Evolutionary conservation across 1,140 invertebrate genomes (phyloP).

Genomic region (Phenacoccus solenopsis): DNA sequence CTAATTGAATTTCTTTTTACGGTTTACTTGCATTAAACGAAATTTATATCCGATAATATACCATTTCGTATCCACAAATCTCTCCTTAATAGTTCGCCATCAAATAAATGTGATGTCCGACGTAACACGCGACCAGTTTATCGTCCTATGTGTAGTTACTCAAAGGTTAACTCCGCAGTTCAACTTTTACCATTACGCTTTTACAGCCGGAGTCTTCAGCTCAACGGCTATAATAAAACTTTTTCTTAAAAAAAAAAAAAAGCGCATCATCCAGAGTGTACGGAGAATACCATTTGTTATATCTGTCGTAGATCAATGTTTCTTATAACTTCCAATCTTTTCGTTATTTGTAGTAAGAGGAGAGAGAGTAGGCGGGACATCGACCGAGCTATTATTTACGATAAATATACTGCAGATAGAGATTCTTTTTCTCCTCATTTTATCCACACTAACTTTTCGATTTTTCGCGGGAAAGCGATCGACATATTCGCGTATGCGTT

Average conservation of each 20-base stretch:
- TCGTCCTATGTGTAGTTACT: neutral
- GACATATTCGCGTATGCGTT: no score
- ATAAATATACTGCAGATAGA: no score
- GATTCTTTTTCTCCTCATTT: no score
- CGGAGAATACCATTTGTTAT: neutral
- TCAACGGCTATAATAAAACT: neutral
- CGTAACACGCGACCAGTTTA: neutral
- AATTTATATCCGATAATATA: neutral
- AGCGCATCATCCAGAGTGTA: neutral
- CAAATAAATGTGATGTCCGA: neutral
- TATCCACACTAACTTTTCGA: no score
- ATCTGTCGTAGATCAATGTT: slow-evolving; percentile 1
- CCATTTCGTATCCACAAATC: neutral
- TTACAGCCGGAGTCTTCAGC: neutral
- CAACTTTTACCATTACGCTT: neutral
- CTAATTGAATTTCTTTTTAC: neutral
- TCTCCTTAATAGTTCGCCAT: neutral
- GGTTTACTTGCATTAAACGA: neutral
- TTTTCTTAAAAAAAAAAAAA: no score
- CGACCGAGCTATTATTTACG: no score
- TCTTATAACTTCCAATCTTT: neutral
- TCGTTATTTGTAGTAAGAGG: no score
- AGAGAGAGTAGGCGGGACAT: no score
- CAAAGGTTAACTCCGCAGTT: neutral
- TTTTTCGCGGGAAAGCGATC: no score